Percentiles rank a stretch among this genome's conserved stretches.
phyloP scores from a whole-genome alignment of 2,797 vertebrate genomes.

The Allobates femoralis region DNA sequence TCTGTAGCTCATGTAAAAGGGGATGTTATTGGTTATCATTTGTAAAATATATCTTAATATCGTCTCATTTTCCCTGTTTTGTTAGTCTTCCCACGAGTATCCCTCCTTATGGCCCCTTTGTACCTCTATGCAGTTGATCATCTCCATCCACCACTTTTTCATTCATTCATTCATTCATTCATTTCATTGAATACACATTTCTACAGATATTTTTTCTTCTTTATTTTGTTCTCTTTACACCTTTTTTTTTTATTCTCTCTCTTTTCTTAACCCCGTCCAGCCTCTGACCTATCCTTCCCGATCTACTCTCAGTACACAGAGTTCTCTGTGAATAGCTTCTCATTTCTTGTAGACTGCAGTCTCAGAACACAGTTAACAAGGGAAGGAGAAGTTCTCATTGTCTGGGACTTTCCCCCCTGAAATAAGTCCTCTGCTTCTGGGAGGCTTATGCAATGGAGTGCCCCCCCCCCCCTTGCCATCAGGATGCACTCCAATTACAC shows the following conservation, averaged over 20 bases:
- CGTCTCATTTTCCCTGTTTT: background rate
- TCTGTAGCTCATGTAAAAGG: background rate
- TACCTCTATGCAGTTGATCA: background rate
- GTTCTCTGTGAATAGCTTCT: slow-evolving; percentile 56
- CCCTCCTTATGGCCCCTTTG: background rate
- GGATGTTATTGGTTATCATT: background rate
- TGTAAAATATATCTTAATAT: background rate
- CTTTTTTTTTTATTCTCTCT: background rate
- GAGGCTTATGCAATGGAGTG: slow-evolving; percentile 1
- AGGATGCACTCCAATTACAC: slow-evolving; percentile 18
- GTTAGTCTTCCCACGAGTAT: background rate
- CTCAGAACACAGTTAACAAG: slow-evolving; percentile 51
- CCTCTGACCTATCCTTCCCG: slow-evolving; percentile 1
- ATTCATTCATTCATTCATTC: no score
- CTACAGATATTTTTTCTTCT: background rate
- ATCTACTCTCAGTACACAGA: slow-evolving; percentile 33
- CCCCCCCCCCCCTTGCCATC: background rate
- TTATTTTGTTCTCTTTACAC: background rate
- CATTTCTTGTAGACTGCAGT: slow-evolving; percentile 45
- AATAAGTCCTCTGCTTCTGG: slow-evolving; percentile 34
- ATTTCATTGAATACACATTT: background rate
- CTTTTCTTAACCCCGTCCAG: background rate
- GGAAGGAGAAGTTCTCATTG: slow-evolving; percentile 33
- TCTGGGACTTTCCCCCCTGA: slow-evolving; percentile 31
- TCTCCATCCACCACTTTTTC: background rate